Conservation (phyloP, 2,113 vertebrate species). For the Gallinago media region DNA sequence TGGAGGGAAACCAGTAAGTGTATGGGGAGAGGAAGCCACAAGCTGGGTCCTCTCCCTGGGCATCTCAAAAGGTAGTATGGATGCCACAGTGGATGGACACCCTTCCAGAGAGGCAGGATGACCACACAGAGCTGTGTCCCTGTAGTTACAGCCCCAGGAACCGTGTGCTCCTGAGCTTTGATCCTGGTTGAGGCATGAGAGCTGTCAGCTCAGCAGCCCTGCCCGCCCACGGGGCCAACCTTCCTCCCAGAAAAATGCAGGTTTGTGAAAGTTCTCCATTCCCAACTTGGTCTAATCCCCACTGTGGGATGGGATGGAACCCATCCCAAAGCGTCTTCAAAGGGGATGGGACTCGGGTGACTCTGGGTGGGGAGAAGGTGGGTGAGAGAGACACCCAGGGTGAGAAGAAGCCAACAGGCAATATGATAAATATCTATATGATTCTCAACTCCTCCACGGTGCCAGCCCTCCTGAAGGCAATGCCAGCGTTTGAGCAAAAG, state of each 20-base stretch:
- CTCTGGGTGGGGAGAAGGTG: neutral
- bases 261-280: neutral
- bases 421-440: neutral
- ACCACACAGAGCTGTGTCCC: neutral
- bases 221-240: rapidly evolving
- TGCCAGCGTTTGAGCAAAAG: neutral
- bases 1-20: neutral
- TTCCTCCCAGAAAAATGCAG: neutral
- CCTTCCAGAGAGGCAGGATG: neutral
- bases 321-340: neutral
- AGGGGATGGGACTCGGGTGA: neutral
- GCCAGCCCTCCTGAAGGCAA: neutral
- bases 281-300: neutral
- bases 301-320: neutral
- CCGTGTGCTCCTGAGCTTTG: neutral
- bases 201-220: neutral
- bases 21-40: neutral
- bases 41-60: neutral
- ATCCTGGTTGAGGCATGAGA: neutral
- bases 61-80: neutral
- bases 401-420: neutral
- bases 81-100: rapidly evolving
- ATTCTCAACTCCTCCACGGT: rapidly evolving
- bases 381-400: neutral
- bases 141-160: neutral